Base-by-base conservation (phyloP, 2,888 invertebrate species). In the Drosophila yooni region DNA sequence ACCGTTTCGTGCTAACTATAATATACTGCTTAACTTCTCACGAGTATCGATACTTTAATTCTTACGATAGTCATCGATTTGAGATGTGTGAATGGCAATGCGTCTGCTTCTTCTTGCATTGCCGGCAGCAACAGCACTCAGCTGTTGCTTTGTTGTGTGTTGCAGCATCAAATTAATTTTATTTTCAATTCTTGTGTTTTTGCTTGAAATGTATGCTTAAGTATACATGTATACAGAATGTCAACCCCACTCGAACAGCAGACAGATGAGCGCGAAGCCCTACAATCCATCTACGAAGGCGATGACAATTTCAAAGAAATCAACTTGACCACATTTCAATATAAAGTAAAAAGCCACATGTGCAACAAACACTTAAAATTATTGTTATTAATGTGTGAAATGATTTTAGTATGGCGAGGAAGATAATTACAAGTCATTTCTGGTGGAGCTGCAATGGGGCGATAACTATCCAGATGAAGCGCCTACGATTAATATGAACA, bases 271-370 rank as follows among this genome's bases (percentile, higher is more conserved):
- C 94, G 96, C 60, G 98, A 99, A 94, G 98, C 98, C 0, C 93
- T 99, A 68, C 95, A 95, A 80, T 98, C 98, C 5, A 99, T 99
- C 88, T 99, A 99, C 93, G 98, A 99, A 89, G 98, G 98, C 25
- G 99, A 99, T 93, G 94, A 95, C 3, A 95, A 95, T 70, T 99
- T 98, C 92, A 98, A 97, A 92, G 95, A 97, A 94, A 93, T 97
- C 38, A 95, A 96, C 91, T 92, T 95, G 11, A 96, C 95, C 65
- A 96, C 96, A 65, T 98, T 96, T 94, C 98, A 98, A 91, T 99
- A 98, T 91, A 98, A 98, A 95, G 98, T 98, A 93, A 66, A 46
- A 73, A 46, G 21, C 13, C 68, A 31, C 64, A 77, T 63, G 73
- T 59, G 36, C 48, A 66, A 10, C 11, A n/a, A 29, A 21, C 1